Percentiles rank a stretch among this genome's conserved stretches.
Evolutionary conservation across 1,140 invertebrate genomes (phyloP).

Genomic region (Nymphalis io): DNA sequence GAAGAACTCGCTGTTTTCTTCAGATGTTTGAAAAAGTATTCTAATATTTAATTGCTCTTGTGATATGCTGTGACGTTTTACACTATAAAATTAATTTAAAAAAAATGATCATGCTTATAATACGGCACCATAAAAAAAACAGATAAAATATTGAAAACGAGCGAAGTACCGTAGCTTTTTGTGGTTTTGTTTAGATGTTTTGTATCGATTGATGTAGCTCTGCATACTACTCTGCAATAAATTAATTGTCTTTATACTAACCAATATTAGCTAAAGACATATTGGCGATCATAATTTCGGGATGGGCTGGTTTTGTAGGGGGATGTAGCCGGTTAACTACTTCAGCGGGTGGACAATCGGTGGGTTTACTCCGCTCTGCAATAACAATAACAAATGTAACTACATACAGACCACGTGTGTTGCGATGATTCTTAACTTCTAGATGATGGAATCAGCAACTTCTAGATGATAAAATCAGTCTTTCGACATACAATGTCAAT

Average conservation of each 20-base stretch:
- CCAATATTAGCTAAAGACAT: conserved; percentile 53
- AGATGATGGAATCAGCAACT: not conserved
- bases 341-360: conserved; percentile 35
- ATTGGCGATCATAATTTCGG: conserved; percentile 45
- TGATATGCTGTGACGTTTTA: no score
- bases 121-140: no score
- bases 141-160: no score
- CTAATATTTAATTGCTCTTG: no score
- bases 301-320: conserved; percentile 20
- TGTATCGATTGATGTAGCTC: not conserved
- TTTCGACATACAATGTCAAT: not conserved
- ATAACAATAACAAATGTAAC: conserved; percentile 30
- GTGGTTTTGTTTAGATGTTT: no score
- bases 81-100: no score
- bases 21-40: no score
- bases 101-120: no score
- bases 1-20: no score
- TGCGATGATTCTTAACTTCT: not conserved
- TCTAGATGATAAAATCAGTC: not conserved
- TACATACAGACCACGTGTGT: conserved; percentile 24
- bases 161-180: no score
- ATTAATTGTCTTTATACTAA: conserved; percentile 35
- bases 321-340: conserved; percentile 26
- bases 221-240: not conserved
- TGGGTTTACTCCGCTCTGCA: conserved; percentile 37